These are phyloP conservation scores for Trematocara zebra DNA, from an alignment of 2,113 vertebrate species.

Conservation along the genomic window DNA sequence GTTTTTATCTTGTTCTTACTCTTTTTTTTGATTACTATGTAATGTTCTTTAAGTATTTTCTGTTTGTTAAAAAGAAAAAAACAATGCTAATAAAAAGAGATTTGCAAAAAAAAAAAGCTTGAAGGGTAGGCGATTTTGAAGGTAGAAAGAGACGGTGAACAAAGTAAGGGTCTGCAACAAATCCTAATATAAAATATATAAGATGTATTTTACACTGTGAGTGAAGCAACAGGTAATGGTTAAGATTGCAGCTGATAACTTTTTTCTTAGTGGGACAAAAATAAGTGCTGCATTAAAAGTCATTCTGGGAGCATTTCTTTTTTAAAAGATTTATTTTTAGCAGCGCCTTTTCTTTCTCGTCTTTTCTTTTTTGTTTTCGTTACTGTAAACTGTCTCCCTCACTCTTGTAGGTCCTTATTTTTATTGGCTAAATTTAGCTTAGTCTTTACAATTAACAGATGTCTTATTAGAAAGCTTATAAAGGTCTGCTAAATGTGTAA, in stretches of 20 bases:
- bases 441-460: not conserved
- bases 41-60: too few relatives aligned
- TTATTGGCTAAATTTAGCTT: not conserved
- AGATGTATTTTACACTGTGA: not conserved
- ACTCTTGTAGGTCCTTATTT: not conserved
- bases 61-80: too few relatives aligned
- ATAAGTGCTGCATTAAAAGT: not conserved
- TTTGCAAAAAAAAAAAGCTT: not conserved
- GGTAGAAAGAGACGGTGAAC: not conserved
- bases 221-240: not conserved
- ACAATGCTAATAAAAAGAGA: too few relatives aligned
- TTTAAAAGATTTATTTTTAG: not conserved
- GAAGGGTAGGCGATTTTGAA: not conserved
- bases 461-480: not conserved
- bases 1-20: too few relatives aligned
- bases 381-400: not conserved
- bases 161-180: not conserved
- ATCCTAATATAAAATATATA: not conserved
- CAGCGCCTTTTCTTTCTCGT: not conserved
- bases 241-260: not conserved
- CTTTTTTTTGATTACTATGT: too few relatives aligned
- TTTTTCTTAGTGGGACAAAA: not conserved
- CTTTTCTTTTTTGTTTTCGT: not conserved
- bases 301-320: not conserved
- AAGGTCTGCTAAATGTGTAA: not conserved